Evolutionary conservation across 2,797 vertebrate genomes (phyloP).

Genomic region (Ibycter americanus): DNA sequence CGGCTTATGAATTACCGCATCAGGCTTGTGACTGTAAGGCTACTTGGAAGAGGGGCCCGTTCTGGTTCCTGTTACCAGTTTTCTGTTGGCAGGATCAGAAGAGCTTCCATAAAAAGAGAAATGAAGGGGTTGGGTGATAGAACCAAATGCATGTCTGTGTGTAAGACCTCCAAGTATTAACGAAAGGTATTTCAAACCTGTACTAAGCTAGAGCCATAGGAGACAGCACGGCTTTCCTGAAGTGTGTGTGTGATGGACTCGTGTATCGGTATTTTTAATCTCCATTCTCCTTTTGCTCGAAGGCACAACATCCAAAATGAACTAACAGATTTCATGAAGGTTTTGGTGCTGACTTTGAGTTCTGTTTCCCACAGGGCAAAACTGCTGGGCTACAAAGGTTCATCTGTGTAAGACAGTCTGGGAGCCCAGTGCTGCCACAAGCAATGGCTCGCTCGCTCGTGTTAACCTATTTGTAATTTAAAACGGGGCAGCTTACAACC

Average conservation of each 20-base stretch:
- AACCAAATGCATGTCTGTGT: background rate
- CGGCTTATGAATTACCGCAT: background rate
- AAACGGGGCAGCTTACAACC: background rate
- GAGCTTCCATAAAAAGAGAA: background rate
- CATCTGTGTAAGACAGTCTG: background rate
- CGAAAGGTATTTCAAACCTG: background rate
- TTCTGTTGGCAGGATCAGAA: background rate
- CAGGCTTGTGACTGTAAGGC: background rate
- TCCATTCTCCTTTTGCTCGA: background rate
- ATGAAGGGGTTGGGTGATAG: background rate
- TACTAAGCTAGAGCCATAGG: background rate
- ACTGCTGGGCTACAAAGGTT: background rate
- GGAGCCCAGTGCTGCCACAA: background rate
- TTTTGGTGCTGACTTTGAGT: background rate
- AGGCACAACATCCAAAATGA: background rate
- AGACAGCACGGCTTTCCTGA: background rate
- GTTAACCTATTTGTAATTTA: background rate
- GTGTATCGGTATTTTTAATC: background rate
- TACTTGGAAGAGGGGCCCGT: background rate
- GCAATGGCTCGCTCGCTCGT: background rate
- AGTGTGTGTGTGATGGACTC: background rate
- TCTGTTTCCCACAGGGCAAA: constrained; percentile 26
- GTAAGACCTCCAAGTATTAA: background rate
- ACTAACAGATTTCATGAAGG: background rate
- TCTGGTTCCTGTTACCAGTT: background rate